phyloP scores from a whole-genome alignment of 2,113 vertebrate species.

The Tretioscincus oriximinensis region DNA sequence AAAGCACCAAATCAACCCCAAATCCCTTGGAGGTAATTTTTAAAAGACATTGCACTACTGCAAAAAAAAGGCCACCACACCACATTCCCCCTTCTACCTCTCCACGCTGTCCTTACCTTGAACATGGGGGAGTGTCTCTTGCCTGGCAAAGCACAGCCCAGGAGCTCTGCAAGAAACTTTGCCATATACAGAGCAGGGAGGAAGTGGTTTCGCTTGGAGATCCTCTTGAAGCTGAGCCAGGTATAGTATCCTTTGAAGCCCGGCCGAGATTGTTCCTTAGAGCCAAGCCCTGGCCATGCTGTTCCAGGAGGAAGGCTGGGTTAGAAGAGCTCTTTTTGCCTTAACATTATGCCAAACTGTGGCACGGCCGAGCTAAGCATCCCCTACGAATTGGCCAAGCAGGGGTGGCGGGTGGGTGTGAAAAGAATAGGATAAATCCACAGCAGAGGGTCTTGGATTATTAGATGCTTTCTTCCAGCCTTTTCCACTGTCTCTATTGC shows the following conservation, averaged over 20 bases:
- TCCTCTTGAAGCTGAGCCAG: not conserved
- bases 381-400: not conserved
- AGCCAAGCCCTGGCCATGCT: not conserved
- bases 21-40: not conserved
- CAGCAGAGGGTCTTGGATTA: slow-evolving; percentile 39
- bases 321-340: not conserved
- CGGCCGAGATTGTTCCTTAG: not conserved
- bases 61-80: too few species aligned
- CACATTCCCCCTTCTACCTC: not conserved
- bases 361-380: not conserved
- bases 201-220: slow-evolving; percentile 12
- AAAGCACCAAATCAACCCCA: not conserved
- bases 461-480: slow-evolving; percentile 46
- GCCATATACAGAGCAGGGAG: slow-evolving; percentile 71
- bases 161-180: slow-evolving; percentile 84
- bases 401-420: too few species aligned
- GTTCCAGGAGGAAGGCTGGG: not conserved
- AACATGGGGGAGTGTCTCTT: slow-evolving; percentile 73
- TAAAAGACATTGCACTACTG: too few species aligned
- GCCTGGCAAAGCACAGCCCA: slow-evolving; percentile 79
- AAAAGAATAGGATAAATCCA: slow-evolving; percentile 34
- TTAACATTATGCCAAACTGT: slow-evolving; percentile 1
- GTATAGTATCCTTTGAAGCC: not conserved
- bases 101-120: slow-evolving; percentile 70
- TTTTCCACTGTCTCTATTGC: slow-evolving; percentile 60